phyloP scores from a whole-genome alignment of 2,888 invertebrate species.

The Melanchra persicariae region DNA sequence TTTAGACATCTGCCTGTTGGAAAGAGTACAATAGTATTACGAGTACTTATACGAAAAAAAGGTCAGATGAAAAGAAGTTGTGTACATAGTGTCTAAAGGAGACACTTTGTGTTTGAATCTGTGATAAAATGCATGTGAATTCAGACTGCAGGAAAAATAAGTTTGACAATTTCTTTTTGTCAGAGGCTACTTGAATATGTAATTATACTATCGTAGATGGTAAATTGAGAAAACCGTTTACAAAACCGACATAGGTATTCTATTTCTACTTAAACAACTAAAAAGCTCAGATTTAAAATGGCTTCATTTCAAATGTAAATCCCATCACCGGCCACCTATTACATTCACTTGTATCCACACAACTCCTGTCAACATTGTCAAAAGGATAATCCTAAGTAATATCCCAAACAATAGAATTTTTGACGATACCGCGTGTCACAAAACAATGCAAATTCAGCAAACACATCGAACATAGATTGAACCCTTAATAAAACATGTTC shows the following conservation, averaged over 20 bases:
- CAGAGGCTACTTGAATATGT: neutral
- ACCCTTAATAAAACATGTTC: constrained; percentile 59
- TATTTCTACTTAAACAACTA: neutral
- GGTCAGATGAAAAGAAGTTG: too few species aligned
- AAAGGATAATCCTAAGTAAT: constrained; percentile 28
- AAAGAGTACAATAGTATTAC: too few species aligned
- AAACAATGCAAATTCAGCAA: constrained; percentile 56
- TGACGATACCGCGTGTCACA: constrained; percentile 28
- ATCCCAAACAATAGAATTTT: constrained; percentile 25
- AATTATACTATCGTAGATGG: neutral
- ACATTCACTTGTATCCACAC: neutral
- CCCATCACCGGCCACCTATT: neutral
- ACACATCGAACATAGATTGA: constrained; percentile 58
- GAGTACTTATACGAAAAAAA: too few species aligned
- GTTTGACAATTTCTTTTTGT: neutral
- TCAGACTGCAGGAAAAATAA: neutral
- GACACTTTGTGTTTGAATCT: neutral
- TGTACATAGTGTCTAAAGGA: too few species aligned
- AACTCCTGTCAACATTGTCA: constrained; percentile 32
- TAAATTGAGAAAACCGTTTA: neutral
- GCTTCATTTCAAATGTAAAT: neutral
- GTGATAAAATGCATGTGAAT: neutral
- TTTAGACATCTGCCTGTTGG: too few species aligned
- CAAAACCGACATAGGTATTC: neutral
- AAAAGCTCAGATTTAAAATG: neutral